Evolutionary conservation across 2,797 vertebrate genomes (phyloP), one percentile per base, ranked within the genome.

Genomic region (Vipera latastei): DNA sequence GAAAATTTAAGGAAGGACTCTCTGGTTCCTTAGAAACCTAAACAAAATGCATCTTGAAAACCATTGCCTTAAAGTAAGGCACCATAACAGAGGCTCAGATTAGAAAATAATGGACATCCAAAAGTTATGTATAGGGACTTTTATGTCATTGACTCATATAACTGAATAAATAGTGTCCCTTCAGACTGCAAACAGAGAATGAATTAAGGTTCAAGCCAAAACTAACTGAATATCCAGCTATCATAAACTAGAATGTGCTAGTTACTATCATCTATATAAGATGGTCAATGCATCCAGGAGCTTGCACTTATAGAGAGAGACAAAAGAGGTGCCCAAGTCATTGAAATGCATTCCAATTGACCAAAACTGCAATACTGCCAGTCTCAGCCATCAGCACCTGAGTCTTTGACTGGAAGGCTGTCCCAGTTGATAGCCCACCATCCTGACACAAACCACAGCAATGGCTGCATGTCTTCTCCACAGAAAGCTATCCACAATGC

Each of bases 301-400:
- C 55, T 48, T 87, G 61, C 32, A 44, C 28, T 73, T 61, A 28
- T n/a, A 83, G 78, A 16, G 60, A 91, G n/a, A 32, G 56, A 91
- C 20, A 56, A 6, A 4, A 26, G 7, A 69, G 2, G 18, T 53
- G 69, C 26, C 53, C 86, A 92, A 91, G 57, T 51, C 20, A 85
- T 89, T 89, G 65, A 86, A 59, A 89, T 91, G 73, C n/a, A 53
- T 89, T 26, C 73, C 53, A 60, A 26, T 60, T 91, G 78, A 90
- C 53, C 85, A 93, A 87, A 95, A 78, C 92, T 85, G 90, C 38
- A 12, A 4, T 57, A 32, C 8, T 93, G 55, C 86, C 92, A 83
- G 25, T 92, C 93, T 92, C 6, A 95, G 92, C 69, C 2, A 94
- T 25, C 88, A 61, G 63, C 88, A 94, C 93, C 89, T n/a, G 25